Conservation (phyloP, 1,140 invertebrate species). For the Mactra quadrangularis region DNA sequence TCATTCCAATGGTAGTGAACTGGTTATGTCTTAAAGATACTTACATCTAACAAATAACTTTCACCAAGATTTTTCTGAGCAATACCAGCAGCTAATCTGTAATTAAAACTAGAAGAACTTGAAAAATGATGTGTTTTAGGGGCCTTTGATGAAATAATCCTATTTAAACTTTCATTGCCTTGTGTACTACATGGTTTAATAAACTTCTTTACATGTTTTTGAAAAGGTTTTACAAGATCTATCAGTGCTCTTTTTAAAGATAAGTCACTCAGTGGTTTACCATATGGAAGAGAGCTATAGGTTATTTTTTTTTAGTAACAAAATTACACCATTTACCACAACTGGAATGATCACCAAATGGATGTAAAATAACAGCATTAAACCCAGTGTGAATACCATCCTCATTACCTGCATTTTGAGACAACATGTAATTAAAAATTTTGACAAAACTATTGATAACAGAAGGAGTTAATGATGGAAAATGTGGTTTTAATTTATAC, state of each 20-base stretch:
- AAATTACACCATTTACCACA: not conserved
- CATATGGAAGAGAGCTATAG: not conserved
- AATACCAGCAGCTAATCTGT: conserved; percentile 21
- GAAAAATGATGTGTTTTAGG: conserved; percentile 34
- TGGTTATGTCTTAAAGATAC: no score
- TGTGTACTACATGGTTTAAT: conserved; percentile 34
- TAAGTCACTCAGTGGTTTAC: not conserved
- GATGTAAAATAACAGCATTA: not conserved
- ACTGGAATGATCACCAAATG: not conserved
- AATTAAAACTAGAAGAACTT: conserved; percentile 27
- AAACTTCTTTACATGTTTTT: not conserved
- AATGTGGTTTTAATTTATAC: no score
- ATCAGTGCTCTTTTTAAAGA: not conserved
- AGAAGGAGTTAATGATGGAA: no score
- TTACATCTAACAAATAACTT: not conserved
- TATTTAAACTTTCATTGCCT: conserved; percentile 50
- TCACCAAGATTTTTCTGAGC: conserved; percentile 41
- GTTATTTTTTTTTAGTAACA: not conserved
- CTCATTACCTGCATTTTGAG: not conserved
- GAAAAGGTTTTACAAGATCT: not conserved
- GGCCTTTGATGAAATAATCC: conserved; percentile 34
- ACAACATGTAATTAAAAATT: no score
- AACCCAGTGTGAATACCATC: not conserved
- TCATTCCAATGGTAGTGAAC: no score
- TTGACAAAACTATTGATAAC: no score